Evolutionary conservation across 2,888 invertebrate genomes (phyloP), one percentile per base, ranked within the genome.

Genomic region (Spodoptera littoralis): DNA sequence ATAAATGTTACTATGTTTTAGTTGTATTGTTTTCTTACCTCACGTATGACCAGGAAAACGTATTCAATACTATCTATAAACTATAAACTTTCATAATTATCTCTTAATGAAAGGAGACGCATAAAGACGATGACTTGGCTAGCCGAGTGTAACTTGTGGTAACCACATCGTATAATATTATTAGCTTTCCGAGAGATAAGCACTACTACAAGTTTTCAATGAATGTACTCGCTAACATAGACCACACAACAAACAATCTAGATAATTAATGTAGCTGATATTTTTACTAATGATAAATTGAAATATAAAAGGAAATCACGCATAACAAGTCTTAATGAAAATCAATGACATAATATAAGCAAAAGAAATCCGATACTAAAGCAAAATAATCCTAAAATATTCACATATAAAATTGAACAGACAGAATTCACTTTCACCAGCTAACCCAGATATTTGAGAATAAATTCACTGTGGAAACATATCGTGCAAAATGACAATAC

Each of bases 1-100:
- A 85, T 70, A 63, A 86, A 84, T 82, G 73, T 65, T 61, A 61
- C 41, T 27, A 48, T 36, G 2, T 57, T 9, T 36, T 73, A 45
- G 70, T 82, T 82, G 79, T 66, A 65, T 68, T 73, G 6, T 3
- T 1, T 11, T 12, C 4, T n/a, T 5, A 4, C 3, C 0, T 36
- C 1, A 48, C 24, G 18, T 50, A 6, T 9, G 5, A 36, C 9
- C 5, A 36, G 36, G 36, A 36, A 36, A 36, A 9, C 36, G 36
- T 9, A 36, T 36, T 36, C 2, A 36, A 36, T 36, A 36, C 8
- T 27, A 27, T 27, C 27, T 27, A 27, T 27, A 27, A 8, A 13
- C 18, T 12, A 51, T 49, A 2, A 44, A 11, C 50, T 55, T 55
- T 18, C 27, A 41, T 47, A 55, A 44, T 27, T n/a, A 13, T 36